These are phyloP conservation scores for Denticeps clupeoides DNA, from an alignment of 2,797 vertebrate species.

Conservation along the genomic window DNA sequence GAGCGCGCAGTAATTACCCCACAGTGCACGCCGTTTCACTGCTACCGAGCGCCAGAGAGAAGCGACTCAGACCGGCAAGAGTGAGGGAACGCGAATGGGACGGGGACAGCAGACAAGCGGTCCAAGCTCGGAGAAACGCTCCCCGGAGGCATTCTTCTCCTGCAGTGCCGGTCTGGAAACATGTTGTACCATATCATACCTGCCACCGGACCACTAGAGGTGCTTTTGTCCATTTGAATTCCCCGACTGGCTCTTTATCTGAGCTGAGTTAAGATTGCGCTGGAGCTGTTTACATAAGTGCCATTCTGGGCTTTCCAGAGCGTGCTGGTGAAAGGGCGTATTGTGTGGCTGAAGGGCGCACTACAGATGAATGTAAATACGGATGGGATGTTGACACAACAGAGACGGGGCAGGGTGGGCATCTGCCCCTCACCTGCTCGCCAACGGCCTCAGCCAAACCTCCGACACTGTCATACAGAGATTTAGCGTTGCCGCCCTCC, in stretches of 20 bases:
- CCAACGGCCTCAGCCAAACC: not conserved
- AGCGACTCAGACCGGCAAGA: too few species aligned
- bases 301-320: slow-evolving; percentile 14
- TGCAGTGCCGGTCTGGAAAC: too few species aligned
- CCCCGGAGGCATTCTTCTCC: too few species aligned
- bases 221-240: too few species aligned
- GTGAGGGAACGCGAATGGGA: too few species aligned
- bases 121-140: too few species aligned
- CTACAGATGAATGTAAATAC: slow-evolving; percentile 44
- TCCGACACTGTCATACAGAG: too few species aligned
- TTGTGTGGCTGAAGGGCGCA: slow-evolving; percentile 37
- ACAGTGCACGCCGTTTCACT: slow-evolving; percentile 42
- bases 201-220: too few species aligned
- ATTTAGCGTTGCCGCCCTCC: too few species aligned
- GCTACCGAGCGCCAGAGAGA: not conserved
- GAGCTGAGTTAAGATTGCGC: not conserved
- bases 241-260: too few species aligned
- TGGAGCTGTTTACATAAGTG: slow-evolving; percentile 15
- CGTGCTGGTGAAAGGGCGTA: slow-evolving; percentile 42
- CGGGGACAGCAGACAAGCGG: too few species aligned
- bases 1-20: slow-evolving; percentile 58
- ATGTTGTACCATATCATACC: too few species aligned
- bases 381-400: slow-evolving; percentile 43
- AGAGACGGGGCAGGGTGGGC: slow-evolving; percentile 3
- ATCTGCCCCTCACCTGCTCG: not conserved